Base-by-base conservation (phyloP, 2,797 vertebrate genomes). In the Simalia tracyae region DNA sequence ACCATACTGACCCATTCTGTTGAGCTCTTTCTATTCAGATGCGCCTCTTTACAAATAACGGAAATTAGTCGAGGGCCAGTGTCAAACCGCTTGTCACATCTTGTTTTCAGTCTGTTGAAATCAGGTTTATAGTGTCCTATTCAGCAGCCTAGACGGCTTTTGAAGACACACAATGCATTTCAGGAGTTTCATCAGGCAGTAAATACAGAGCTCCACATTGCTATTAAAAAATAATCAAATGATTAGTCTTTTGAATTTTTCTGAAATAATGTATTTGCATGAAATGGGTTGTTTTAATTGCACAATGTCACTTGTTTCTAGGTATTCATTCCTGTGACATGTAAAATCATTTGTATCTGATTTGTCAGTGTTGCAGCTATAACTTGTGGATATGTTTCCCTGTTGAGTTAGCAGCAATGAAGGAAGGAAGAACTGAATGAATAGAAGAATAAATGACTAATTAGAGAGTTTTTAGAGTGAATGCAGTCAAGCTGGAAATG, bases 81-180 rank as follows among this genome's bases (percentile, higher is more conserved):
- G 98, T 98, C 97, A 98, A 97, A 97, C 97, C 96, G 97, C 98
- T 98, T 98, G 98, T 98, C 98, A 98, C 98, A 98, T 98, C 98
- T 97, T 98, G 98, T 98, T 98, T 98, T 98, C 97, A 96, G 0
- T 97, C 97, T 97, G 97, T 98, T 97, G 96, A 97, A 97, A 98
- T 98, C 97, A 97, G 97, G 96, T 98, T 97, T 97, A 97, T 96
- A 97, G 96, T 95, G 93, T 96, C 93, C 97, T 96, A 98, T 98
- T 98, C 97, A 98, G 95, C 95, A 95, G 94, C 94, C 85, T 93
- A 93, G 94, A 92, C 94, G 93, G 93, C 96, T 97, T 98, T 97
- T 97, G 93, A 97, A 96, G 6, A 17, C 81, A 91, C 93, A 98
- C 97, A 98, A 98, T 97, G 96, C 96, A 97, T 98, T 98, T 98